phyloP scores from a whole-genome alignment of 2,888 invertebrate genomes.

The Agapostemon virescens region DNA sequence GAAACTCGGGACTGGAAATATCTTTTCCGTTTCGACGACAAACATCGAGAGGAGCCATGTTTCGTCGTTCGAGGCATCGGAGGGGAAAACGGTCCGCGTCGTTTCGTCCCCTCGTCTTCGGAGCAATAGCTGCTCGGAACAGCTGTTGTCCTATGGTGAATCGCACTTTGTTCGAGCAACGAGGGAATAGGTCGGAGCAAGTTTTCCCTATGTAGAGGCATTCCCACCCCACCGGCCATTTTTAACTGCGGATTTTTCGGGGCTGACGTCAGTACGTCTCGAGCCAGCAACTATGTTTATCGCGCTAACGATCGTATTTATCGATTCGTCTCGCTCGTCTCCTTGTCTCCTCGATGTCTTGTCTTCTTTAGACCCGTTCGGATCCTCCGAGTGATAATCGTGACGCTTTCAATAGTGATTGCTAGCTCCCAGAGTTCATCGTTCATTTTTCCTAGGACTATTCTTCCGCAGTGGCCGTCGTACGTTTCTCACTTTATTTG shows the following conservation, averaged over 20 bases:
- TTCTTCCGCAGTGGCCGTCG: not conserved
- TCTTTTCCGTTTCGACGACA: slow-evolving; percentile 22
- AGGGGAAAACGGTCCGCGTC: slow-evolving; percentile 45
- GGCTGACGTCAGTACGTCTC: slow-evolving; percentile 42
- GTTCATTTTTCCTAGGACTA: not conserved
- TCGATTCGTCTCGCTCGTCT: slow-evolving; percentile 1
- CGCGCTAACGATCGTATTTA: slow-evolving; percentile 1
- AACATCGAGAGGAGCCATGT: slow-evolving; percentile 45
- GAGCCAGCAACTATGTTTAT: slow-evolving; percentile 45
- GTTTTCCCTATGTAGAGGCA: slow-evolving; percentile 55
- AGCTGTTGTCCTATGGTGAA: slow-evolving; percentile 68
- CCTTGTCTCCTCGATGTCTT: not conserved
- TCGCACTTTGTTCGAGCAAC: slow-evolving; percentile 64
- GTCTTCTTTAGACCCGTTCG: not conserved
- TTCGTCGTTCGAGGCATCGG: slow-evolving; percentile 20
- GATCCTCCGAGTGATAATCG: not conserved
- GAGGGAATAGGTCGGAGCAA: slow-evolving; percentile 58
- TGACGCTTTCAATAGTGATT: not conserved
- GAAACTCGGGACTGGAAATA: slow-evolving; percentile 41
- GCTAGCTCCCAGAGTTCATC: not conserved
- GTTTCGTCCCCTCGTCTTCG: slow-evolving; percentile 62
- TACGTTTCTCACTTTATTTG: not conserved
- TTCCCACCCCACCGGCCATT: slow-evolving; percentile 58
- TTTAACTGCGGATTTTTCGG: slow-evolving; percentile 51
- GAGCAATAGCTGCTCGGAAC: slow-evolving; percentile 66